phyloP scores from a whole-genome alignment of 1,140 invertebrate species.

The Halotydeus destructor region DNA sequence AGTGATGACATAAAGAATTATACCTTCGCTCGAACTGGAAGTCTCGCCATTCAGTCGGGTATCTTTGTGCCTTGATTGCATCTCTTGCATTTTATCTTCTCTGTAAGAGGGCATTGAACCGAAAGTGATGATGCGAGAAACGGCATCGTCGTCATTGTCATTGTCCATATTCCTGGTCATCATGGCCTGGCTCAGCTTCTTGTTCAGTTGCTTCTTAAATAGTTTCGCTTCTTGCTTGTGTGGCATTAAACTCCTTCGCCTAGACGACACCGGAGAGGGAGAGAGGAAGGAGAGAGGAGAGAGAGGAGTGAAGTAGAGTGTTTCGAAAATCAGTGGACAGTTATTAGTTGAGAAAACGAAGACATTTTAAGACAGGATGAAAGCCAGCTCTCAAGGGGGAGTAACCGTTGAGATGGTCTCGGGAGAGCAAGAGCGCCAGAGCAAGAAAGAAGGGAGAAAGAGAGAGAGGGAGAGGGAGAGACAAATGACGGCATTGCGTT shows the following conservation, averaged over 20 bases:
- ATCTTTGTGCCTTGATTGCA: slow-evolving; percentile 16
- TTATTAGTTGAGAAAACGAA: not conserved
- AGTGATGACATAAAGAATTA: too few relatives aligned
- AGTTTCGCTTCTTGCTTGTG: slow-evolving; percentile 3
- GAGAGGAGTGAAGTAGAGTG: slow-evolving; percentile 10
- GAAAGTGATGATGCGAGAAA: slow-evolving; percentile 36
- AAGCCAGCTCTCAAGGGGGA: not conserved
- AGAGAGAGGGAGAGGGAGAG: slow-evolving; percentile 12
- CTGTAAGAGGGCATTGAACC: slow-evolving; percentile 52
- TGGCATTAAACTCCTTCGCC: slow-evolving; percentile 19
- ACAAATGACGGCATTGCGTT: too few relatives aligned
- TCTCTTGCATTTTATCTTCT: slow-evolving; percentile 20
- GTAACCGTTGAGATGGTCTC: not conserved
- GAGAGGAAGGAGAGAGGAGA: slow-evolving; percentile 18
- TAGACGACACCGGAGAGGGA: slow-evolving; percentile 17
- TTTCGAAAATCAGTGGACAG: not conserved
- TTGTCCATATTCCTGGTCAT: not conserved
- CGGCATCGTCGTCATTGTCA: not conserved
- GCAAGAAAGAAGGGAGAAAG: slow-evolving; percentile 15
- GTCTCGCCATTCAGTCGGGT: too few relatives aligned
- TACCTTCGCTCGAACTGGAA: too few relatives aligned
- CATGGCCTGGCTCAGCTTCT: slow-evolving; percentile 39
- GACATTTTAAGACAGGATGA: not conserved
- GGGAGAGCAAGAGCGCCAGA: slow-evolving; percentile 2
- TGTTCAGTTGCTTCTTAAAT: slow-evolving; percentile 36